Percentiles rank a stretch among this genome's conserved stretches.
Conservation (phyloP, 2,797 vertebrate species). For the Distichodus sexfasciatus region DNA sequence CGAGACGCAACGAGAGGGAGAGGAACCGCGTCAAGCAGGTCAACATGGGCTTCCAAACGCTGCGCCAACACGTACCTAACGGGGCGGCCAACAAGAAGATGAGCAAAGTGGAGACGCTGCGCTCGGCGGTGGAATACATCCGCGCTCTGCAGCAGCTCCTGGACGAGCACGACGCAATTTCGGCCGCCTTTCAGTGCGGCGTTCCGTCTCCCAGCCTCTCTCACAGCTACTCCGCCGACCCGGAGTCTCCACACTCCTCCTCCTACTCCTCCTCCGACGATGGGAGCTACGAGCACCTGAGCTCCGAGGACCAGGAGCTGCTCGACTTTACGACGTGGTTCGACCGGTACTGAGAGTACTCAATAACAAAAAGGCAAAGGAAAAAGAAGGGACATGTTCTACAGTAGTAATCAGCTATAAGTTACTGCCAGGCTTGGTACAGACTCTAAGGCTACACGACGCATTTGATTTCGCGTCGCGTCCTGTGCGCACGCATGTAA, state of each 20-base stretch:
- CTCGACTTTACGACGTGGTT: conserved; percentile 92
- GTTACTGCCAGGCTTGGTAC: too few relatives aligned
- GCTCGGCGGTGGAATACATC: conserved; percentile 96
- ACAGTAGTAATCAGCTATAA: too few relatives aligned
- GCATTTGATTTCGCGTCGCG: too few relatives aligned
- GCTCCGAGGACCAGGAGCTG: conserved; percentile 87
- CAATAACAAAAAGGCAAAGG: too few relatives aligned
- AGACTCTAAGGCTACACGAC: too few relatives aligned
- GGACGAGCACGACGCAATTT: conserved; percentile 85
- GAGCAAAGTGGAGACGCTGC: conserved; percentile 96
- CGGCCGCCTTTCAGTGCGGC: conserved; percentile 79
- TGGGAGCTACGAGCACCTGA: conserved; percentile 86
- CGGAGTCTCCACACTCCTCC: conserved; percentile 82
- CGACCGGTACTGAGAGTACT: conserved; percentile 82
- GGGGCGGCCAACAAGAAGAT: conserved; percentile 93
- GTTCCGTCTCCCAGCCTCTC: conserved; percentile 73
- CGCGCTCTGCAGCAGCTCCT: conserved; percentile 88
- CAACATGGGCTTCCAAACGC: conserved; percentile 94
- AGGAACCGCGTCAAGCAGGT: conserved; percentile 93
- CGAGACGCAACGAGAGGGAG: conserved; percentile 90
- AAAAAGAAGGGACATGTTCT: too few relatives aligned
- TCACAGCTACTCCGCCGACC: conserved; percentile 79
- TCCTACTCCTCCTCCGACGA: conserved; percentile 88
- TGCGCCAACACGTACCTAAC: conserved; percentile 92
- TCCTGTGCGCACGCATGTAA: too few relatives aligned